Evolutionary conservation across 2,797 vertebrate species (phyloP), one percentile per base, ranked within the genome.

Genomic region (Melanotaenia trifasciata): DNA sequence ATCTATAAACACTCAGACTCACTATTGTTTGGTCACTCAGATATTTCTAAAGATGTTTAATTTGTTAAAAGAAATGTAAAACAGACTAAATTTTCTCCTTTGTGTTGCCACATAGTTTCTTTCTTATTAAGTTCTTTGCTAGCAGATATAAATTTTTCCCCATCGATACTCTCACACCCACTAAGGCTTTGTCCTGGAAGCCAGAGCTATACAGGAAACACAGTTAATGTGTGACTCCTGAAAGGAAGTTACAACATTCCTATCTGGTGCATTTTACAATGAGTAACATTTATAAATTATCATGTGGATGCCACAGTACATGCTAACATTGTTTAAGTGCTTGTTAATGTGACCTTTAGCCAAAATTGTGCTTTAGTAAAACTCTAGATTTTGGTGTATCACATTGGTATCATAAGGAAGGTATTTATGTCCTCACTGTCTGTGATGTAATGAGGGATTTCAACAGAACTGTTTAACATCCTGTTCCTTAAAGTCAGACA

Each of bases 391-490:
- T 58, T 58, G 20, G 0, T 74, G 66, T 26, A 35, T 56, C 56
- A 54, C 45, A 69, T 28, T 35, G 0, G 1, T 8, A 9, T 56
- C 40, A 57, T 50, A 65, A 67, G 72, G 54, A 35, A 50, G 33
- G 20, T 63, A 22, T 40, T 72, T 75, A 18, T 43, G 33, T 80
- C 67, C 75, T 68, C 53, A 50, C 20, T 30, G n/a, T 20, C 14
- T 64, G 16, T 91, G 80, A 76, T 40, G 83, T 77, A 91, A 90
- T 56, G 65, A 3, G 22, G 56, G 63, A 59, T 76, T 89, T 88
- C 72, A 69, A 18, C 67, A 67, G 57, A 4, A 45, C 45, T 86
- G 63, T 84, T 80, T 59, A 76, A 88, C 78, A 70, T 90, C 83
- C 82, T 89, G 84, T 87, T 89, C 38, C 66, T 79, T 26, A 64